These are phyloP conservation scores for Diplolepis rosae DNA, from an alignment of 2,888 invertebrate species.

Conservation along the genomic window DNA sequence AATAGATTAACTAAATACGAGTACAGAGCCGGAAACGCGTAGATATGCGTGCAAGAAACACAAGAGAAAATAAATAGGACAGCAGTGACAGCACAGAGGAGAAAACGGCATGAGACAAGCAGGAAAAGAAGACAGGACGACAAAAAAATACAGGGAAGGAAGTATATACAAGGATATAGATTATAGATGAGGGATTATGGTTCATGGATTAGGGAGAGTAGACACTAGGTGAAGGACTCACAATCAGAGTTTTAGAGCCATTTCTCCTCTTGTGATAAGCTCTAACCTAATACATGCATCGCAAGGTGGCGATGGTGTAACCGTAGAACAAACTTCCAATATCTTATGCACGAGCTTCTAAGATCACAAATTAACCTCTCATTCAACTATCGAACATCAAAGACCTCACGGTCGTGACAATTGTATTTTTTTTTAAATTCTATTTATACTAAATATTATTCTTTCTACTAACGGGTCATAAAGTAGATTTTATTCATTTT, in stretches of 20 bases:
- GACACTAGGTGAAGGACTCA: slow-evolving; percentile 6
- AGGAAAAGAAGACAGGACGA: not conserved
- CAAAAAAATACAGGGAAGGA: not conserved
- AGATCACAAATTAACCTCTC: slow-evolving; percentile 1
- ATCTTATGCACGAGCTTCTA: not conserved
- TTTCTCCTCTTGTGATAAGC: slow-evolving; percentile 21
- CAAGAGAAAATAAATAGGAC: not conserved
- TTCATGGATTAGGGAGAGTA: too few relatives aligned
- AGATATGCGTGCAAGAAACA: not conserved
- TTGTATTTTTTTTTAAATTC: too few relatives aligned
- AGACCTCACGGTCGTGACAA: not conserved
- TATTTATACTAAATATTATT: too few relatives aligned
- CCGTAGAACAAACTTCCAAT: slow-evolving; percentile 24
- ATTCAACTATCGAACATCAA: not conserved
- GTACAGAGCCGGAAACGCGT: not conserved
- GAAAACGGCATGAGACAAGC: not conserved
- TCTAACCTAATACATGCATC: slow-evolving; percentile 15
- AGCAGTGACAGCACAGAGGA: not conserved
- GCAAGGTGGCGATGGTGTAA: slow-evolving; percentile 23
- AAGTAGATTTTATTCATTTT: too few relatives aligned
- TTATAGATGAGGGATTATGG: too few relatives aligned
- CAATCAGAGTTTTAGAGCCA: slow-evolving; percentile 13
- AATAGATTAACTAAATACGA: slow-evolving; percentile 21
- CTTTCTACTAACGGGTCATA: too few relatives aligned
- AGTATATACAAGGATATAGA: not conserved